phyloP scores from a whole-genome alignment of 1,140 invertebrate species.

The Metaphire vulgaris region DNA sequence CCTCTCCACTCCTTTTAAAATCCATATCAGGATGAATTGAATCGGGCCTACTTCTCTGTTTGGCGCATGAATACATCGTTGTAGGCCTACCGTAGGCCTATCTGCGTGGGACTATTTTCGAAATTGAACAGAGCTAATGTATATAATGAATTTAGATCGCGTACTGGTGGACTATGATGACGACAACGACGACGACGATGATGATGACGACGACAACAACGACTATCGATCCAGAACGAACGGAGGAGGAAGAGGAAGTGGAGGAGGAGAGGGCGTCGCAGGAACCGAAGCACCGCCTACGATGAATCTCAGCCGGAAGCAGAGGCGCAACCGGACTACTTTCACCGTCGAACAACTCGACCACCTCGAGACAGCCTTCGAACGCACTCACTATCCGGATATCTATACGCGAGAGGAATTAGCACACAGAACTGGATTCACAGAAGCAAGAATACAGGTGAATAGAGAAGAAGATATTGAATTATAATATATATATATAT shows the following conservation, averaged over 20 bases:
- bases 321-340: constrained; percentile 83
- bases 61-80: no score
- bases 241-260: constrained; percentile 19
- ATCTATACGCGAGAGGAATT: constrained; percentile 93
- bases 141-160: no score
- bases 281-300: constrained; percentile 63
- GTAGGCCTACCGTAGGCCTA: no score
- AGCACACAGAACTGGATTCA: constrained; percentile 81
- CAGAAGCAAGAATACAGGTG: constrained; percentile 90
- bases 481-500: background rate
- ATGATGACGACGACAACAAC: constrained; percentile 28
- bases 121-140: no score
- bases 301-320: constrained; percentile 55
- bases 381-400: constrained; percentile 91
- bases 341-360: constrained; percentile 91
- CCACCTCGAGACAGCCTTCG: constrained; percentile 64
- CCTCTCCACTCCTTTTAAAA: no score
- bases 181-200: constrained; percentile 26
- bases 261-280: background rate
- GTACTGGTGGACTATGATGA: no score
- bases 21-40: no score
- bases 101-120: no score
- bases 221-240: background rate
- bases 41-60: no score
- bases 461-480: constrained; percentile 42